Base-by-base conservation (phyloP, 2,797 vertebrate genomes). In the Gymnoscopelus braueri region DNA sequence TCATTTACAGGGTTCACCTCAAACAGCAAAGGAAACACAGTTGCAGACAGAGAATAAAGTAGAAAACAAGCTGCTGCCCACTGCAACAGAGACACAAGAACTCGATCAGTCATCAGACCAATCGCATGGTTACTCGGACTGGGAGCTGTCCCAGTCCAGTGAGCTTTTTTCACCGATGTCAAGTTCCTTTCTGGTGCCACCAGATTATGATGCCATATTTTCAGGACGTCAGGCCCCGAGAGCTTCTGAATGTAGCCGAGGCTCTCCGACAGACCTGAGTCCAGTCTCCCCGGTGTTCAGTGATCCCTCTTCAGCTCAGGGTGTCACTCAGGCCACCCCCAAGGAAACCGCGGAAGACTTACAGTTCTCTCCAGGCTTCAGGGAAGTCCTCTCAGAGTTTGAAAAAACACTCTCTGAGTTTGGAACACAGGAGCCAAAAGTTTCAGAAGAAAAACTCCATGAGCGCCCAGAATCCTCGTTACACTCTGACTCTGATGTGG, bases 1-100 rank as follows among this genome's bases (percentile, higher is more conserved):
- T 88, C 53, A 79, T 76, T 91, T 92, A 57, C 88, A 92, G 93
- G 90, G n/a, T 79, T 15, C 67, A 58, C 65, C 81, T 60, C 75
- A 91, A 69, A 77, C 71, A 75, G 50, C 71, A 70, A 81, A 69
- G 63, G 83, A 88, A 63, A 79, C 64, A 75, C 63, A 77, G 49
- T 72, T 70, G 67, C 68, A 63, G 12, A 50, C 60, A 19, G 55
- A 65, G 26, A 60, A 60, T 64, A 61, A 71, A 5, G 5, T 60
- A 24, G 69, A 80, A 59, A 74, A 23, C 29, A 60, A 73, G 54
- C 51, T 3, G 54, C 62, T 66, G 54, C 79, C 83, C 61, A 10
- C 68, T 5, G 10, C 65, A 65, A 6, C 49, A 63, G 56, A 59
- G n/a, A 52, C 47, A 68, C 60, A 79, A 69, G 71, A 69, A 56